A percentile compares a stretch with the other conserved stretches of the same genome.
Evolutionary conservation across 2,888 invertebrate species (phyloP).

Genomic region (Agelastica alni): DNA sequence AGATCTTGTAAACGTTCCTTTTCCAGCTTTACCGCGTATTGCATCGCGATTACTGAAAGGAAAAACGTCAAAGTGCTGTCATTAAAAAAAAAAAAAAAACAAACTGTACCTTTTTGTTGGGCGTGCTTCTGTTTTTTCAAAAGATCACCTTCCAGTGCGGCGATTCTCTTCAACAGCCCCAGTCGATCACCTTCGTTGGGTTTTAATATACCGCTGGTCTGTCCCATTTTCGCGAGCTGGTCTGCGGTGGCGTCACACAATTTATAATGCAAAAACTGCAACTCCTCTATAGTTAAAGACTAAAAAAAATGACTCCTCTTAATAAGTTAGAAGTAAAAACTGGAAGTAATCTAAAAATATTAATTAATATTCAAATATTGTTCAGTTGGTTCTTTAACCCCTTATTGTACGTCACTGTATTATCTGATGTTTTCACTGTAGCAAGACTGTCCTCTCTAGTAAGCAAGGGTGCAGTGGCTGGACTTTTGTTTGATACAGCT

Average conservation of each 20-base stretch:
- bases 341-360: too few relatives aligned
- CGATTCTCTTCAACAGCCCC: constrained; percentile 57
- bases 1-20: constrained; percentile 37
- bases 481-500: too few relatives aligned
- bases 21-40: constrained; percentile 37
- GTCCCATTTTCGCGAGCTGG: constrained; percentile 42
- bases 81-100: background rate
- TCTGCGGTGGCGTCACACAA: constrained; percentile 60
- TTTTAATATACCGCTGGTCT: constrained; percentile 42
- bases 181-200: constrained; percentile 55
- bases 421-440: too few relatives aligned
- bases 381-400: too few relatives aligned
- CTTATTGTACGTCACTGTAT: too few relatives aligned
- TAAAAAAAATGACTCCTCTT: constrained; percentile 46
- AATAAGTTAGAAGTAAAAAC: too few relatives aligned
- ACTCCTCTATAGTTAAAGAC: constrained; percentile 59
- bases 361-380: too few relatives aligned
- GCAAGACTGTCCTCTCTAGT: too few relatives aligned
- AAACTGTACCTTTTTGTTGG: constrained; percentile 57
- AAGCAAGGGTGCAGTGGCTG: too few relatives aligned
- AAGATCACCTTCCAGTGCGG: constrained; percentile 58
- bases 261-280: constrained; percentile 61
- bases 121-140: constrained; percentile 59
- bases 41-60: constrained; percentile 36
- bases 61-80: too few relatives aligned